phyloP scores from a whole-genome alignment of 2,113 vertebrate species.

The Actenoides lindsayi region DNA sequence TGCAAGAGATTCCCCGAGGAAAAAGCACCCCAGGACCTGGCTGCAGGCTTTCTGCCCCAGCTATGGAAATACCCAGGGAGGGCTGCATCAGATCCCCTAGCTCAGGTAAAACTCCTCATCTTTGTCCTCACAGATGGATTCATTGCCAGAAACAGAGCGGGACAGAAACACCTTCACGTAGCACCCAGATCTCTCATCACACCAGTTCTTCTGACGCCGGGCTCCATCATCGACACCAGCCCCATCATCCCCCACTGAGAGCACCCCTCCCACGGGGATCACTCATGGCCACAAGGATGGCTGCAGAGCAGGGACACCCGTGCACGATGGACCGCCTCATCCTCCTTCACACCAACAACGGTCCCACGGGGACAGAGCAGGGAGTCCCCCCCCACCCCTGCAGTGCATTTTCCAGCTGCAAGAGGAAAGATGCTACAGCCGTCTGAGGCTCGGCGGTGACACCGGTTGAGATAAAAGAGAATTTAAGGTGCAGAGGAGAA shows the following conservation, averaged over 20 bases:
- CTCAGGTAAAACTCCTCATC: neutral
- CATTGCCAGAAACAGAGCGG: accelerated
- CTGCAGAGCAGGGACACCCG: neutral
- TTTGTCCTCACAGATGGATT: neutral
- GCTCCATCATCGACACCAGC: neutral
- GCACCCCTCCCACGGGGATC: neutral
- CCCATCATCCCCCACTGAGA: no score
- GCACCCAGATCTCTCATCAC: accelerated
- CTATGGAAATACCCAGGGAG: neutral
- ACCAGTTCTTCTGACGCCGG: no score
- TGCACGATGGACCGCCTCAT: accelerated
- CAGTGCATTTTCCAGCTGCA: neutral
- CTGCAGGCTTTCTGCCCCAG: accelerated
- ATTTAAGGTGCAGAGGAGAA: slow-evolving; percentile 28
- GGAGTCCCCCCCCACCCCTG: neutral
- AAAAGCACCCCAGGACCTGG: neutral
- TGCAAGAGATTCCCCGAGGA: neutral
- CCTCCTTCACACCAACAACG: neutral
- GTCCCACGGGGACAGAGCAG: neutral
- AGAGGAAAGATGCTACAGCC: neutral
- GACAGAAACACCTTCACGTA: neutral
- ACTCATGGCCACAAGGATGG: accelerated
- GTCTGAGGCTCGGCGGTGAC: neutral
- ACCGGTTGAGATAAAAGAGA: slow-evolving; percentile 6
- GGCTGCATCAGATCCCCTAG: neutral